A percentile compares a stretch with the other conserved stretches of the same genome.
Evolutionary conservation across 2,797 vertebrate genomes (phyloP).

Genomic region (Poeciliopsis gracilis): DNA sequence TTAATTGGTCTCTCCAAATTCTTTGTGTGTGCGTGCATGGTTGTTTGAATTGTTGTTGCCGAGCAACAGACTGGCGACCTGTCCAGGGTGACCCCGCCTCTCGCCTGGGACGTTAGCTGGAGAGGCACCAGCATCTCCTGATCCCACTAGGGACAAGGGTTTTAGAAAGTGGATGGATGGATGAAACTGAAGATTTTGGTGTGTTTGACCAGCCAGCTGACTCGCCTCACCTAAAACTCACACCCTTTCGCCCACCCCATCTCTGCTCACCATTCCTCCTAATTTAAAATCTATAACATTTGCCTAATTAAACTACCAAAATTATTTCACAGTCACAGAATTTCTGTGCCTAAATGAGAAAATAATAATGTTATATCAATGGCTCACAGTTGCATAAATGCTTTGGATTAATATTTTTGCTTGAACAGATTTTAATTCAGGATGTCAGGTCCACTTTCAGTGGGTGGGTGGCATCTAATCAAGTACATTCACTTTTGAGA

Average conservation of each 20-base stretch:
- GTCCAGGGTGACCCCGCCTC: no score
- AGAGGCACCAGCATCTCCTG: no score
- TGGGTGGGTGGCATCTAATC: constrained; percentile 41
- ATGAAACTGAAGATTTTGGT: not conserved
- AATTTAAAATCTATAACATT: constrained; percentile 42
- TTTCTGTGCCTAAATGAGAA: constrained; percentile 19
- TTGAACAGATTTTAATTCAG: constrained; percentile 58
- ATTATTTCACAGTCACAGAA: constrained; percentile 26
- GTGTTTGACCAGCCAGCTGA: not conserved
- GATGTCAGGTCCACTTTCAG: constrained; percentile 44
- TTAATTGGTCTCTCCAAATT: no score
- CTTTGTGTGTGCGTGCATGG: no score
- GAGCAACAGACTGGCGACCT: no score
- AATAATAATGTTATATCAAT: constrained; percentile 29
- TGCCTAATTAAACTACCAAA: constrained; percentile 39
- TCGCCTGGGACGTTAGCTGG: no score
- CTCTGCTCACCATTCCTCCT: constrained; percentile 25
- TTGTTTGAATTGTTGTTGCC: no score
- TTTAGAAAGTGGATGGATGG: no score
- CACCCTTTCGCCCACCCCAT: constrained; percentile 39
- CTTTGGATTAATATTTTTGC: constrained; percentile 54
- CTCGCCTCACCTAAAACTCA: not conserved
- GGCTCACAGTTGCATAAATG: constrained; percentile 52
- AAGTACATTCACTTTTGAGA: constrained; percentile 30
- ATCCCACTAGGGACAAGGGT: no score